Conservation (phyloP, 2,888 invertebrate genomes). For the Tetragnatha montana region DNA sequence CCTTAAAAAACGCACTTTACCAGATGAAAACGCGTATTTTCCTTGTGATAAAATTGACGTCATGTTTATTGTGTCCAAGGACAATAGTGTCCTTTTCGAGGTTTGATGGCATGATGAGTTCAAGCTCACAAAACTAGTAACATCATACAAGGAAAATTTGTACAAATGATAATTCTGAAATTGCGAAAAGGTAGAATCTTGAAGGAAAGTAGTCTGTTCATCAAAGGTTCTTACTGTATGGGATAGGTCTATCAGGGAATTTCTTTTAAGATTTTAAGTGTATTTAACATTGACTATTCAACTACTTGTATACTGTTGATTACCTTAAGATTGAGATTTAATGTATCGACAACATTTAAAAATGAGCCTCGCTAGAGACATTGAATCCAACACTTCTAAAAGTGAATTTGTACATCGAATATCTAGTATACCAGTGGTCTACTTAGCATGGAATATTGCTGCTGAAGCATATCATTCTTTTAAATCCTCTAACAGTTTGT, state of each 20-base stretch:
- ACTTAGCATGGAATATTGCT: constrained; percentile 66
- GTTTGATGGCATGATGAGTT: neutral
- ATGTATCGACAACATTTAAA: constrained; percentile 65
- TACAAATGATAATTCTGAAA: too few relatives aligned
- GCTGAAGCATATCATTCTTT: constrained; percentile 54
- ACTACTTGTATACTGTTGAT: neutral
- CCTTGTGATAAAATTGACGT: constrained; percentile 19
- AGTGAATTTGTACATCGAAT: constrained; percentile 64
- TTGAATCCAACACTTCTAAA: constrained; percentile 50
- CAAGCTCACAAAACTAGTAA: constrained; percentile 14
- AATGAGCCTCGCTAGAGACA: constrained; percentile 54
- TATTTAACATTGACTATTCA: neutral
- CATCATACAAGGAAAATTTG: constrained; percentile 15
- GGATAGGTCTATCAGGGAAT: too few relatives aligned
- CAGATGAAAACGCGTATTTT: neutral
- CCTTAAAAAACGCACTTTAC: neutral
- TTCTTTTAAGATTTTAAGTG: neutral
- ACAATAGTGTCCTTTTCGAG: neutral
- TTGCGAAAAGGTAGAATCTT: too few relatives aligned
- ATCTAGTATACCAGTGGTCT: constrained; percentile 63
- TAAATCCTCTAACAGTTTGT: constrained; percentile 44
- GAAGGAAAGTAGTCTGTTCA: too few relatives aligned
- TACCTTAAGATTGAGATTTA: constrained; percentile 6
- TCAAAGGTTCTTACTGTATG: too few relatives aligned
- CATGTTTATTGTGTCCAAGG: constrained; percentile 1